Conservation (phyloP, 2,797 vertebrate species). For the Ambastaia sidthimunki region DNA sequence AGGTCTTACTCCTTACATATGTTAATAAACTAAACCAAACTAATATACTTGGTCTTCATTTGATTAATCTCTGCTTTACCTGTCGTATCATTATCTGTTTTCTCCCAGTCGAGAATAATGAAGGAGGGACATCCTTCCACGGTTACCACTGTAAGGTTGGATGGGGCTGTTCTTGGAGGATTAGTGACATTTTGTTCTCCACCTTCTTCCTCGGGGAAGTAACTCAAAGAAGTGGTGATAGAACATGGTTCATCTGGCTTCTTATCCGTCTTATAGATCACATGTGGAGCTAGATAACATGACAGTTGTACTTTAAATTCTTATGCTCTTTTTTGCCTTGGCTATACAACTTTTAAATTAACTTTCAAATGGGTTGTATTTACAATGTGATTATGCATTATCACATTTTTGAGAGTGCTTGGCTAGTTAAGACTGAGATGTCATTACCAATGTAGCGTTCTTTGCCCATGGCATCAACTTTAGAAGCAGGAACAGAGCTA, state of each 20-base stretch:
- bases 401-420: background rate
- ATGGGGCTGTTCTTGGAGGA: conserved; percentile 84
- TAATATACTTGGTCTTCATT: background rate
- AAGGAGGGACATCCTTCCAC: conserved; percentile 95
- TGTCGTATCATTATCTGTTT: conserved; percentile 88
- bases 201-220: conserved; percentile 83
- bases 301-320: conserved; percentile 22
- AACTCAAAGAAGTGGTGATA: conserved; percentile 88
- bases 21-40: background rate
- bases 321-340: background rate
- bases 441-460: conserved; percentile 85
- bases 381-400: background rate
- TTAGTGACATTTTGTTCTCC: conserved; percentile 74
- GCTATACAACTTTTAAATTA: background rate
- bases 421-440: background rate
- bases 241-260: conserved; percentile 88
- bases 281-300: conserved; percentile 81
- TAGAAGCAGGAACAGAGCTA: conserved; percentile 84
- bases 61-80: conserved; percentile 69
- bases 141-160: conserved; percentile 93
- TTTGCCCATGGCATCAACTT: conserved; percentile 88
- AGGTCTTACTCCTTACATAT: background rate
- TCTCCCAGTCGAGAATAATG: conserved; percentile 92
- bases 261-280: conserved; percentile 89
- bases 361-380: background rate